A percentile compares a stretch with the other conserved stretches of the same genome.
Conservation (phyloP, 2,888 invertebrate genomes). For the Schrankia costaestrigalis region DNA sequence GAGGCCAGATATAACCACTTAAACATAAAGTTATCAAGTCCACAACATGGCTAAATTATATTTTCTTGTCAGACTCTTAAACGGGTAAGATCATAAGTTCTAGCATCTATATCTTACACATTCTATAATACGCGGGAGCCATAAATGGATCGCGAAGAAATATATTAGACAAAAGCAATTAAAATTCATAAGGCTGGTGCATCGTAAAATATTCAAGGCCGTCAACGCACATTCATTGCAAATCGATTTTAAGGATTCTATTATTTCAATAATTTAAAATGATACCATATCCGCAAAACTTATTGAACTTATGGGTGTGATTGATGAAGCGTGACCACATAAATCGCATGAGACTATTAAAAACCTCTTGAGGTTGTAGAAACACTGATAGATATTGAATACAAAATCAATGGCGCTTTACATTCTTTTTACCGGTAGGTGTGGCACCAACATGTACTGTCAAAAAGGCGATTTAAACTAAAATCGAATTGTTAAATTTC, state of each 20-base stretch:
- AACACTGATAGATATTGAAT: constrained; percentile 57
- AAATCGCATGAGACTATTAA: constrained; percentile 59
- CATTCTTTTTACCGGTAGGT: constrained; percentile 59
- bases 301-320: constrained; percentile 60
- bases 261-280: constrained; percentile 41
- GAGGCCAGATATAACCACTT: too few relatives aligned
- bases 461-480: constrained; percentile 59
- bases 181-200: constrained; percentile 11
- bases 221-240: constrained; percentile 12
- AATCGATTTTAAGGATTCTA: constrained; percentile 27
- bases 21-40: too few relatives aligned
- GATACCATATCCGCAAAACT: constrained; percentile 43
- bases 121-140: too few relatives aligned
- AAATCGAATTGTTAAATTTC: constrained; percentile 62
- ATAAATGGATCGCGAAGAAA: too few relatives aligned
- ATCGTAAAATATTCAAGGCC: constrained; percentile 20
- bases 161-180: constrained; percentile 12
- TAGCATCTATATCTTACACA: too few relatives aligned
- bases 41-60: too few relatives aligned
- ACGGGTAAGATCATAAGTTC: too few relatives aligned
- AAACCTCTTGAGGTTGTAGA: constrained; percentile 56
- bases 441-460: constrained; percentile 60
- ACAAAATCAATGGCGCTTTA: constrained; percentile 46
- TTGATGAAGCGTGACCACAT: constrained; percentile 62
- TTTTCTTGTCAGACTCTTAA: too few relatives aligned